Evolutionary conservation across 2,113 vertebrate genomes (phyloP).

Genomic region (Trochalopteron elliotii): DNA sequence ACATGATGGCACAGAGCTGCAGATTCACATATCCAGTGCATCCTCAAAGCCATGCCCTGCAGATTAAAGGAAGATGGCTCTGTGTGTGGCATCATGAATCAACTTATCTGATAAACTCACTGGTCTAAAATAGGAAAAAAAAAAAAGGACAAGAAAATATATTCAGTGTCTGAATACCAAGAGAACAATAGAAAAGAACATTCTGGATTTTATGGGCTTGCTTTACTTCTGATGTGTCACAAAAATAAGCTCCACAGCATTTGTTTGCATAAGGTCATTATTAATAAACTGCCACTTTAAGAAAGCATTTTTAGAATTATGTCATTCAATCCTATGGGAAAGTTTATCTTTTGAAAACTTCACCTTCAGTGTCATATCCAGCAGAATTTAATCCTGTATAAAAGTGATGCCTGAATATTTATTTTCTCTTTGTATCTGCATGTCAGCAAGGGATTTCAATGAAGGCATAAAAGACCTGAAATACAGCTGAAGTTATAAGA

Average conservation of each 20-base stretch:
- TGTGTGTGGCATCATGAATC: background rate
- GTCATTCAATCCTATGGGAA: background rate
- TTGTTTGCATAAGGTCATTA: background rate
- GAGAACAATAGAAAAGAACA: background rate
- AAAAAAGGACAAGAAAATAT: background rate
- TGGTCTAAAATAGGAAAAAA: background rate
- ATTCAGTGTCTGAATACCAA: background rate
- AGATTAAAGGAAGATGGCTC: background rate
- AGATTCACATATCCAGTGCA: background rate
- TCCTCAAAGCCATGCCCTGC: background rate
- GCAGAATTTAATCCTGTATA: background rate
- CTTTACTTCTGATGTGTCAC: background rate
- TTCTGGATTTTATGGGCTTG: background rate
- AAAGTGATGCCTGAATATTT: background rate
- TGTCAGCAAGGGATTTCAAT: background rate
- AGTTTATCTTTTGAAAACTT: slow-evolving; percentile 21
- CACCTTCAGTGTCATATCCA: background rate
- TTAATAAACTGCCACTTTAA: background rate
- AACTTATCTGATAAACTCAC: background rate
- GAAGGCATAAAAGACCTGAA: background rate
- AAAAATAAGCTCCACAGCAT: background rate
- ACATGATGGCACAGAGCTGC: background rate
- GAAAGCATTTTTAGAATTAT: background rate
- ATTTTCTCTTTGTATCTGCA: background rate
- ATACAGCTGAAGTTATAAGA: background rate